phyloP scores from a whole-genome alignment of 2,797 vertebrate species.

The Eospalax fontanierii region DNA sequence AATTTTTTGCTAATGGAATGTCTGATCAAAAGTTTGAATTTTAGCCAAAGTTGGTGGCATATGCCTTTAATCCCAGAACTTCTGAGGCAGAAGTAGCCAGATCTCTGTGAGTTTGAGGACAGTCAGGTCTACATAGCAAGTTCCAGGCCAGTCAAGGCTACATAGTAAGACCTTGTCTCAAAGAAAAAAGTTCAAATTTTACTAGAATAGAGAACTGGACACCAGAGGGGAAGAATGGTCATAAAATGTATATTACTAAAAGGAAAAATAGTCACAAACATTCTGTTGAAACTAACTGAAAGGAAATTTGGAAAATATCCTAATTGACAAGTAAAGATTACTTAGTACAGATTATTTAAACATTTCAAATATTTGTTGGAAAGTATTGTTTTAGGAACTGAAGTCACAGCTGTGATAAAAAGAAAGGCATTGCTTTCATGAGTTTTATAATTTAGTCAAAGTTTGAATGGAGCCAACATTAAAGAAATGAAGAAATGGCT shows the following conservation, averaged over 20 bases:
- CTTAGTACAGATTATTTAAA: slow-evolving; percentile 48
- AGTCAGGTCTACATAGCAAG: too few species aligned
- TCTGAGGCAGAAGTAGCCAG: too few species aligned
- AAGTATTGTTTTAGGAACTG: not conserved
- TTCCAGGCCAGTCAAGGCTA: too few species aligned
- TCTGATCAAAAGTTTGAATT: too few species aligned
- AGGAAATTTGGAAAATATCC: slow-evolving; percentile 45
- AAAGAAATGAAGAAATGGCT: not conserved
- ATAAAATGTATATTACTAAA: slow-evolving; percentile 47
- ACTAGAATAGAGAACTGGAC: not conserved
- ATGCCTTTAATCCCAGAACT: too few species aligned
- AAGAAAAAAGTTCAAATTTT: slow-evolving; percentile 44
- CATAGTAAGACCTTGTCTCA: not conserved
- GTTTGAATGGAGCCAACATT: not conserved
- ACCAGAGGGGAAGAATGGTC: not conserved
- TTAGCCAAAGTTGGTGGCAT: too few species aligned
- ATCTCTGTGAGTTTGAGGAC: too few species aligned
- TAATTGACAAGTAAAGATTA: slow-evolving; percentile 19
- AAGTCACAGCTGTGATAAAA: slow-evolving; percentile 14
- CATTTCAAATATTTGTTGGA: slow-evolving; percentile 17
- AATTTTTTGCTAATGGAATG: too few species aligned
- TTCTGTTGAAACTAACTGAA: slow-evolving; percentile 37
- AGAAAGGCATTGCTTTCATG: slow-evolving; percentile 1
- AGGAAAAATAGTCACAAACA: slow-evolving; percentile 39
- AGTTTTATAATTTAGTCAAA: not conserved